These are phyloP conservation scores for Ageneiosus marmoratus DNA, from an alignment of 2,113 vertebrate genomes.

Conservation along the genomic window DNA sequence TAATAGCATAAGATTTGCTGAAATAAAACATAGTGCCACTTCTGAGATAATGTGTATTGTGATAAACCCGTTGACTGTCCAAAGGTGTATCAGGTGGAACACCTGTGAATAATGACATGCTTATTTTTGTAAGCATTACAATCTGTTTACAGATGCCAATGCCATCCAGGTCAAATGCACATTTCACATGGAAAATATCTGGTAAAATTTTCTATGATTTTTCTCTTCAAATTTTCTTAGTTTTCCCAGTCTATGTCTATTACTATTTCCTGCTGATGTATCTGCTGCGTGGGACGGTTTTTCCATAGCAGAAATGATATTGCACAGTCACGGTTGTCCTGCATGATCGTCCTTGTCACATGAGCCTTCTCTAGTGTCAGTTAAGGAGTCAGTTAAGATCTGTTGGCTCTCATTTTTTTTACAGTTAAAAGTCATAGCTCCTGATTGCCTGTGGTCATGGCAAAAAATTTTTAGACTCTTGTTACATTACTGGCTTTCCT, in stretches of 20 bases:
- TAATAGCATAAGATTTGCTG: neutral
- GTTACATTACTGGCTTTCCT: conserved; percentile 66
- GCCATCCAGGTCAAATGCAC: neutral
- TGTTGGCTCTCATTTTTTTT: conserved; percentile 72
- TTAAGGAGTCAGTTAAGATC: conserved; percentile 60
- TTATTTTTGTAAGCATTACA: neutral
- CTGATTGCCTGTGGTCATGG: conserved; percentile 63
- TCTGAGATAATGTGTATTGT: neutral
- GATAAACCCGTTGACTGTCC: neutral
- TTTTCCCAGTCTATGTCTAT: conserved; percentile 5
- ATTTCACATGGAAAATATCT: neutral
- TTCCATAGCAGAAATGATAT: conserved; percentile 38
- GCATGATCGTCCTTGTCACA: conserved; percentile 57
- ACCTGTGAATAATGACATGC: neutral
- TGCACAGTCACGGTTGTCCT: conserved; percentile 38
- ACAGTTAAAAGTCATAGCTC: conserved; percentile 63
- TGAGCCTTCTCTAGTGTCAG: conserved; percentile 58
- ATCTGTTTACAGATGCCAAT: neutral
- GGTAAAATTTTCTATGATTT: neutral
- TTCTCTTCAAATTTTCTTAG: neutral
- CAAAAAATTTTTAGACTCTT: conserved; percentile 62
- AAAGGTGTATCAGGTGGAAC: neutral
- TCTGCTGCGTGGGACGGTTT: conserved; percentile 23
- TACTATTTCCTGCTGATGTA: conserved; percentile 19
- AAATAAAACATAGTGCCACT: neutral